Percentiles rank a stretch among this genome's conserved stretches.
Conservation (phyloP, 2,888 invertebrate species). For the Priocnemis perturbator region DNA sequence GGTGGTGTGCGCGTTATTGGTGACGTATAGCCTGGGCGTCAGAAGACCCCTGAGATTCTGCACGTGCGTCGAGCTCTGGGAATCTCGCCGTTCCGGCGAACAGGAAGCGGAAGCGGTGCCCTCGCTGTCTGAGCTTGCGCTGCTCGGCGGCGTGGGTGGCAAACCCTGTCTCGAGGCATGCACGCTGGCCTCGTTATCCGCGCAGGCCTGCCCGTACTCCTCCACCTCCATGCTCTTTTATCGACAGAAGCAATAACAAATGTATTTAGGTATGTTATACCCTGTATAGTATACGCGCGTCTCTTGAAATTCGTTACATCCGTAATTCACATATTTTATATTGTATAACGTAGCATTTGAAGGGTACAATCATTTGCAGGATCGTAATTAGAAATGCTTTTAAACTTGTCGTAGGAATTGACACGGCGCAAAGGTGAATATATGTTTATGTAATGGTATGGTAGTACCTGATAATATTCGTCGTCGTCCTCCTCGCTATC, state of each 20-base stretch:
- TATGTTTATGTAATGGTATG: too few species aligned
- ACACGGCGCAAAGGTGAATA: too few species aligned
- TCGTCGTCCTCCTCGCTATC: conserved; percentile 72
- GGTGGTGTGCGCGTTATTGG: conserved; percentile 82
- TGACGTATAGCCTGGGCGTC: conserved; percentile 71
- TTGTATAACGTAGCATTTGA: too few species aligned
- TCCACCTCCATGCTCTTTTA: conserved; percentile 64
- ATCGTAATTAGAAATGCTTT: too few species aligned
- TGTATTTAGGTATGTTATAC: background rate
- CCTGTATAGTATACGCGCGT: too few species aligned
- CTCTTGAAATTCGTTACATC: too few species aligned
- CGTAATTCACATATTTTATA: too few species aligned
- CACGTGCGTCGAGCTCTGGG: conserved; percentile 66
- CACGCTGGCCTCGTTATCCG: conserved; percentile 52
- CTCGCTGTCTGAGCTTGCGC: conserved; percentile 88
- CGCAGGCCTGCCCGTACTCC: conserved; percentile 55
- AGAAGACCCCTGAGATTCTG: conserved; percentile 70
- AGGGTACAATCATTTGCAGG: too few species aligned
- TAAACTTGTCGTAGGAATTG: too few species aligned
- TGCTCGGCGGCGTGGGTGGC: conserved; percentile 93
- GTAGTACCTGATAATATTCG: conserved; percentile 64
- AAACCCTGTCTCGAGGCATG: conserved; percentile 76
- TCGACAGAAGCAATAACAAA: background rate
- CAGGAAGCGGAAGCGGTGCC: conserved; percentile 83
- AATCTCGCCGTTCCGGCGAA: conserved; percentile 71